Percentiles rank a stretch among this genome's conserved stretches.
Evolutionary conservation across 2,797 vertebrate species (phyloP).

Genomic region (Lacerta viridis): DNA sequence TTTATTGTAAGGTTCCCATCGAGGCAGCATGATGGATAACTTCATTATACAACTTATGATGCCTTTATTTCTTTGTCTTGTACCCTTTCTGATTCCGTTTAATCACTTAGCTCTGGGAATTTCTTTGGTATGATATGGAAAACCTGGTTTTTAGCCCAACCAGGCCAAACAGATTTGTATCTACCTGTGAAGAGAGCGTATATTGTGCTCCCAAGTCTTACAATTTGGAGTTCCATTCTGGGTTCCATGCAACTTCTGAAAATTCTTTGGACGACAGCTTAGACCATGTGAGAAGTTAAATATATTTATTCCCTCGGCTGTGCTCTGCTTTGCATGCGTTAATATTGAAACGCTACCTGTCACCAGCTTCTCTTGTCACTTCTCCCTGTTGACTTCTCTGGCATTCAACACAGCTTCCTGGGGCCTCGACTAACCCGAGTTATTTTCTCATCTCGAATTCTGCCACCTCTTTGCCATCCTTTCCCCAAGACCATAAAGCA

Average conservation of each 20-base stretch:
- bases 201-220: not conserved
- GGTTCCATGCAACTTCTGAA: slow-evolving; percentile 24
- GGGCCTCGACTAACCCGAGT: slow-evolving; percentile 71
- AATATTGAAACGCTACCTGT: slow-evolving; percentile 56
- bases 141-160: slow-evolving; percentile 52
- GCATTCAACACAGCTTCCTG: slow-evolving; percentile 58
- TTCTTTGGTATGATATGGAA: slow-evolving; percentile 46
- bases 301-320: slow-evolving; percentile 64
- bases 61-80: slow-evolving; percentile 69
- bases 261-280: slow-evolving; percentile 29
- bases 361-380: slow-evolving; percentile 56
- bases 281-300: slow-evolving; percentile 35
- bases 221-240: not conserved
- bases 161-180: not conserved
- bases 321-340: slow-evolving; percentile 73
- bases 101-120: slow-evolving; percentile 51
- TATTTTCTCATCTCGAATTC: slow-evolving; percentile 72
- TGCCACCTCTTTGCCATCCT: slow-evolving; percentile 55
- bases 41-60: slow-evolving; percentile 73
- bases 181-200: not conserved
- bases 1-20: slow-evolving; percentile 45
- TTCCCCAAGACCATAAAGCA: slow-evolving; percentile 70
- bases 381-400: slow-evolving; percentile 62
- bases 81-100: slow-evolving; percentile 57
- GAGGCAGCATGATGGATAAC: slow-evolving; percentile 68